Conservation (phyloP, 2,888 invertebrate species). For the Barypeithes pellucidus region DNA sequence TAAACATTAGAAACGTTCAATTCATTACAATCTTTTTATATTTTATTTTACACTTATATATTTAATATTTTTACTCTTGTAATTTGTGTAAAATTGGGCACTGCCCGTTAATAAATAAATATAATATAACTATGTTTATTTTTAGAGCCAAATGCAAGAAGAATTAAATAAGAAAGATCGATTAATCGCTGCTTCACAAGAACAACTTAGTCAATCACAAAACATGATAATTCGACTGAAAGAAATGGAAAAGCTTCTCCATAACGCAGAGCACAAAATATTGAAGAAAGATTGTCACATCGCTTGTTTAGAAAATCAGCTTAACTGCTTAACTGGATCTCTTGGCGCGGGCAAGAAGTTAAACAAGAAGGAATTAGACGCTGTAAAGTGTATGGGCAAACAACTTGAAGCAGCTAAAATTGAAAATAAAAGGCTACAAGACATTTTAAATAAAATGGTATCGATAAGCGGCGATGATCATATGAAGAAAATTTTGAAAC, state of each 20-base stretch:
- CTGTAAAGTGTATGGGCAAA: conserved; percentile 56
- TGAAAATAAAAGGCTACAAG: conserved; percentile 60
- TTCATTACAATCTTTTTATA: no score
- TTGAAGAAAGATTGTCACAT: conserved; percentile 55
- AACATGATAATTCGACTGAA: conserved; percentile 59
- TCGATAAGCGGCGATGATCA: conserved; percentile 62
- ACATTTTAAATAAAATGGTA: conserved; percentile 59
- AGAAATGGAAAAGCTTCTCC: conserved; percentile 57
- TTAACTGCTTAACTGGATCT: conserved; percentile 50
- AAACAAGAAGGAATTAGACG: conserved; percentile 53
- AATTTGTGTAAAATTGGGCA: no score
- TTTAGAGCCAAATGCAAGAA: conserved; percentile 59
- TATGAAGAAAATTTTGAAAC: conserved; percentile 63
- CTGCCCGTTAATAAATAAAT: no score
- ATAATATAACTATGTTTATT: no score
- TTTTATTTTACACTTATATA: no score
- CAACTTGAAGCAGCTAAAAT: conserved; percentile 58
- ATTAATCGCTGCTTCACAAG: conserved; percentile 64
- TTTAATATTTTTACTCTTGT: no score
- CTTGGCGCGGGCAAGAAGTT: conserved; percentile 41
- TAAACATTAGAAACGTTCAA: no score
- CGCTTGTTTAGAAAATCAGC: conserved; percentile 53
- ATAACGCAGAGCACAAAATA: conserved; percentile 50
- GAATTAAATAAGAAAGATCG: conserved; percentile 65
- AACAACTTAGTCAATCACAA: conserved; percentile 62